These are phyloP conservation scores for Spinus olivaceus DNA, from an alignment of 2,797 vertebrate genomes.

Conservation along the genomic window DNA sequence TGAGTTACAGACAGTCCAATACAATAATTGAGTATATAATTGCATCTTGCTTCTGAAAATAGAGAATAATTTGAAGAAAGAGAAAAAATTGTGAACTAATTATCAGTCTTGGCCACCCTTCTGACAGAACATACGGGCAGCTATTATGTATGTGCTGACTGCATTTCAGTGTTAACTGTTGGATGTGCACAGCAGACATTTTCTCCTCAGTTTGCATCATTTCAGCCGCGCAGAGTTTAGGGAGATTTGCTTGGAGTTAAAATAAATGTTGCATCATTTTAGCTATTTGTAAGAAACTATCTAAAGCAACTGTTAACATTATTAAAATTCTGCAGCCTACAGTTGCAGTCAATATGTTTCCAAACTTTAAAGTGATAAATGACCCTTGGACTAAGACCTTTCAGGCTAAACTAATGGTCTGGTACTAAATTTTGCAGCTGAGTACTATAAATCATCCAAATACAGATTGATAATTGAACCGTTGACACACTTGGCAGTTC, in stretches of 20 bases:
- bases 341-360: background rate
- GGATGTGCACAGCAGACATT: slow-evolving; percentile 16
- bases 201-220: slow-evolving; percentile 5
- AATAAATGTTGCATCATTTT: background rate
- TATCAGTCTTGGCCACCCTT: background rate
- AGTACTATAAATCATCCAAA: slow-evolving; percentile 45
- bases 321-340: background rate
- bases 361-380: slow-evolving; percentile 17
- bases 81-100: background rate
- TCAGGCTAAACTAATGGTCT: background rate
- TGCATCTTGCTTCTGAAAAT: background rate
- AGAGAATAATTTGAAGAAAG: background rate
- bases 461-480: slow-evolving; percentile 16
- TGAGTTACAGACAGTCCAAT: rapidly evolving
- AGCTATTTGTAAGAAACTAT: background rate
- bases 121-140: background rate
- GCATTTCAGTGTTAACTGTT: background rate
- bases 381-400: background rate
- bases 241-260: background rate
- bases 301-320: background rate
- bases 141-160: background rate
- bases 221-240: background rate
- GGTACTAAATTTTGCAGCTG: slow-evolving; percentile 50
- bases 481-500: slow-evolving; percentile 12
- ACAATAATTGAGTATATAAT: background rate